A percentile compares a stretch with the other conserved stretches of the same genome.
Evolutionary conservation across 1,140 invertebrate genomes (phyloP).

Genomic region (Bradynema listronoti): DNA sequence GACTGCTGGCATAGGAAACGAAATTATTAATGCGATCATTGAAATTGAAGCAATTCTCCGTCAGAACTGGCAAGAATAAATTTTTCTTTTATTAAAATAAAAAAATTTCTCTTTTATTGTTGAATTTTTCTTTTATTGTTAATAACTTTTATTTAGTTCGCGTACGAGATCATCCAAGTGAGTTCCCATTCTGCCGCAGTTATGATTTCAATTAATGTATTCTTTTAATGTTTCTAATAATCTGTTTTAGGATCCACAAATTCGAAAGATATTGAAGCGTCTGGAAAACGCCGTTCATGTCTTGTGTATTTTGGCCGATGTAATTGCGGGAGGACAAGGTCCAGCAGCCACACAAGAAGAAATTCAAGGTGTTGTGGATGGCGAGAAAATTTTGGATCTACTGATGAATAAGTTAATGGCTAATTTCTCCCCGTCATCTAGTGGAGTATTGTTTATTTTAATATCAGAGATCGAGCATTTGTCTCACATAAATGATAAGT

Average conservation of each 20-base stretch:
- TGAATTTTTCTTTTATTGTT: neutral
- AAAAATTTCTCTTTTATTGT: too few relatives aligned
- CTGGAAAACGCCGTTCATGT: constrained; percentile 11
- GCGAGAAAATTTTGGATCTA: constrained; percentile 4
- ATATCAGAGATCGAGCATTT: too few relatives aligned
- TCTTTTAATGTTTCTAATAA: neutral
- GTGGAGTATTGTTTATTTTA: constrained; percentile 2
- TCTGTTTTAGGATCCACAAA: constrained; percentile 11
- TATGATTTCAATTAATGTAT: neutral
- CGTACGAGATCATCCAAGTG: neutral
- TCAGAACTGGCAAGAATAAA: neutral
- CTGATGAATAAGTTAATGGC: constrained; percentile 12
- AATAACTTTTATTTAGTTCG: neutral
- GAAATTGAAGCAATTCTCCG: neutral
- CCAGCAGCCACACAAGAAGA: constrained; percentile 11
- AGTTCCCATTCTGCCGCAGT: too few relatives aligned
- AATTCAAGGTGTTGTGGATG: constrained; percentile 5
- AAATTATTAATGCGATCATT: neutral
- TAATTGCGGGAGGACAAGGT: constrained; percentile 12
- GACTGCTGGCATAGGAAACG: neutral
- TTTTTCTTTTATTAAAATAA: too few relatives aligned
- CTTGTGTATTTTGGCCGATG: constrained; percentile 9
- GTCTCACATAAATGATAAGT: too few relatives aligned
- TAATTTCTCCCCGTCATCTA: constrained; percentile 11
- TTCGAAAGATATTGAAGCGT: constrained; percentile 4